Base-by-base conservation (phyloP, 2,888 invertebrate genomes). In the Drosophila limbata region DNA sequence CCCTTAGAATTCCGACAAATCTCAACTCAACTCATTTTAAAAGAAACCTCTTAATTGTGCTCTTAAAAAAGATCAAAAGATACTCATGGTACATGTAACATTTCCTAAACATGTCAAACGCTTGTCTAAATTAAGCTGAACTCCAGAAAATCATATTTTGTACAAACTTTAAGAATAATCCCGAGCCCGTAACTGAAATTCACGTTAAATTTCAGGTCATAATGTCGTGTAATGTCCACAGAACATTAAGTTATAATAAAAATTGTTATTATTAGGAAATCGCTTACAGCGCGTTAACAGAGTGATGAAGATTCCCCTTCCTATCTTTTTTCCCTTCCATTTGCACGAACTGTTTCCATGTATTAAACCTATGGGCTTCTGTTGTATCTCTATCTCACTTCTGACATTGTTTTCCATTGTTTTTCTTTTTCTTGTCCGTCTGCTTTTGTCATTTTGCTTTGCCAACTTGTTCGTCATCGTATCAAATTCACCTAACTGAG, bases 181-280 rank as follows among this genome's bases (percentile, higher is more conserved):
- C 63, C 51, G 35, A 48, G 44, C 35, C 19, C 4, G 15, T 25
- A 61, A 47, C 44, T 53, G 19, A 64, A 77, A 61, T 88, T 84
- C 83, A n/a, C 40, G 9, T 71, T 78, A 84, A 83, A 56, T 67
- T 51, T 44, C 5, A 50, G 35, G 64, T 47, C 73, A 84, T 84
- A 72, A 76, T 73, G 19, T 45, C 69, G 35, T 81, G 81, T 79
- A 67, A 77, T 60, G 52, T 63, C 47, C 64, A 65, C 25, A 52
- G 61, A 69, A 79, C 67, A 82, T 84, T 66, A 71, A 70, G 78
- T 71, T 85, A 65, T 84, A 55, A 83, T 84, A 57, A 85, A 53
- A 85, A 75, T 77, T 77, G 78, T 85, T 70, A 70, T 88, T 88
- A 78, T 66, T 85, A 51, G 81, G 84, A 77, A 84, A 84, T 87